A percentile compares a stretch with the other conserved stretches of the same genome.
Evolutionary conservation across 1,140 invertebrate genomes (phyloP).

Genomic region (Drosophila rhopaloa): DNA sequence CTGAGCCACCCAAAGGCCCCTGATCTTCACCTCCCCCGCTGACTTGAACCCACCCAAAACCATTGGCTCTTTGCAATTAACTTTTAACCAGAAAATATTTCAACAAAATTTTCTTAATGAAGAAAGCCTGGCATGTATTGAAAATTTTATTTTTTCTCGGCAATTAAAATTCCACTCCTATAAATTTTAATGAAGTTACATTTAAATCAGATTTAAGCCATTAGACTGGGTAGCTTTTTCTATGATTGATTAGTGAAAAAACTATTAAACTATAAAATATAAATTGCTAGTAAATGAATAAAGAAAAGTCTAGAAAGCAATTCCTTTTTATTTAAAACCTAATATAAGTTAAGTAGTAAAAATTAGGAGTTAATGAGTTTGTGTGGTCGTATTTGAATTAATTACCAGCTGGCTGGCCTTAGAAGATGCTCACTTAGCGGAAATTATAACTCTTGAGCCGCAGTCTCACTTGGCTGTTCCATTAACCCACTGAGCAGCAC

Average conservation of each 20-base stretch:
- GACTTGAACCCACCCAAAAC: conserved; percentile 14
- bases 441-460: neutral
- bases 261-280: too few species aligned
- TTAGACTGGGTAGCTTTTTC: too few species aligned
- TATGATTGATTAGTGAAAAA: too few species aligned
- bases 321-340: too few species aligned
- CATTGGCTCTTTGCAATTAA: conserved; percentile 28
- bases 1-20: neutral
- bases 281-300: neutral
- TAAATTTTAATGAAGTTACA: too few species aligned
- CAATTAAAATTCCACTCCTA: neutral
- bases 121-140: neutral
- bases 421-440: conserved; percentile 3
- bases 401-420: neutral
- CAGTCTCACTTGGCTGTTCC: conserved; percentile 41
- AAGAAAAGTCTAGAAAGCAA: neutral
- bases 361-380: neutral
- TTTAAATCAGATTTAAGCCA: too few species aligned
- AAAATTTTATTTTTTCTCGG: neutral
- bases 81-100: conserved; percentile 20
- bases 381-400: neutral
- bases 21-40: neutral
- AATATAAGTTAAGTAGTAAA: too few species aligned
- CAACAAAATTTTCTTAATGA: conserved; percentile 6
- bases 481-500: conserved; percentile 67